Percentiles rank a stretch among this genome's conserved stretches.
Conservation (phyloP, 2,113 vertebrate species). For the Andinoacara biseriatus region DNA sequence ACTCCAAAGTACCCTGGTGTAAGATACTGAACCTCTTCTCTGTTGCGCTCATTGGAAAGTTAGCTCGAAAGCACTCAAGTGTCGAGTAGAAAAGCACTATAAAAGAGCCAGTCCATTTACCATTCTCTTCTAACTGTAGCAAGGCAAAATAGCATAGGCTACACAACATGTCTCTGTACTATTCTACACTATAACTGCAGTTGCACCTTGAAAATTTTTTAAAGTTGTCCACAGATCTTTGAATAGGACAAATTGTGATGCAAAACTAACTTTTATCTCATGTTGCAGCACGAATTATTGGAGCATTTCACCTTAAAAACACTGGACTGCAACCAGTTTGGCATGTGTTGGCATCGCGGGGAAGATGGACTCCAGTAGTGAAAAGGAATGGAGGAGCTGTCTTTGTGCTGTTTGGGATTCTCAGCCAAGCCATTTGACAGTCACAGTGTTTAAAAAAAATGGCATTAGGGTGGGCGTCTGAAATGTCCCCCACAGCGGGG, state of each 20-base stretch:
- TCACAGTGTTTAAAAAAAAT: conserved; percentile 70
- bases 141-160: no score
- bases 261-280: conserved; percentile 52
- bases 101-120: no score
- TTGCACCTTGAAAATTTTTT: neutral
- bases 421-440: conserved; percentile 75
- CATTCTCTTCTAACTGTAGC: no score
- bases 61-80: no score
- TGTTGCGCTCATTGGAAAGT: no score
- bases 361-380: conserved; percentile 76
- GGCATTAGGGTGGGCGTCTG: conserved; percentile 69
- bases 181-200: no score
- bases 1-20: no score
- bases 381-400: conserved; percentile 71
- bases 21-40: no score
- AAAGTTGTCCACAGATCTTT: conserved; percentile 18
- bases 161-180: no score
- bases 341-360: conserved; percentile 76
- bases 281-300: conserved; percentile 48
- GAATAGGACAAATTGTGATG: conserved; percentile 18
- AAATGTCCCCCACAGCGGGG: conserved; percentile 72
- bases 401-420: conserved; percentile 64
- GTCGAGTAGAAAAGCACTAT: no score
- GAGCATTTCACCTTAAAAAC: conserved; percentile 67
- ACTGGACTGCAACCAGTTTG: conserved; percentile 70